These are phyloP conservation scores for Megastigmus dorsalis DNA, from an alignment of 2,888 invertebrate species.

Conservation along the genomic window DNA sequence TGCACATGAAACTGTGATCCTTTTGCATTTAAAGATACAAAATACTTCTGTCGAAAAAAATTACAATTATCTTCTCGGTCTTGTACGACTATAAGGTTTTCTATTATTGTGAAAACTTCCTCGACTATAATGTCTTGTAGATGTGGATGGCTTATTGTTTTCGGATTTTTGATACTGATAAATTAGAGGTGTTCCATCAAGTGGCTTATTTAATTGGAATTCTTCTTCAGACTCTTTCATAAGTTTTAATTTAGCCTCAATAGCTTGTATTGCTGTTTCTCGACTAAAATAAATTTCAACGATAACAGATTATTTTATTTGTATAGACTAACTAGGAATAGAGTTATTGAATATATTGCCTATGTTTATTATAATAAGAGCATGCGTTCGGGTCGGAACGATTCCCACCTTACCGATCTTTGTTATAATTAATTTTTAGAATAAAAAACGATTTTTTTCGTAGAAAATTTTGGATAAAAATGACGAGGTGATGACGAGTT, in stretches of 20 bases:
- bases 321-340: background rate
- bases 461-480: too few species aligned
- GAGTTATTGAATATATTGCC: too few species aligned
- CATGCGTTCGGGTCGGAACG: too few species aligned
- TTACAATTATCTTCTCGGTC: constrained; percentile 70
- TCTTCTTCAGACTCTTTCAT: constrained; percentile 84
- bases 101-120: constrained; percentile 65
- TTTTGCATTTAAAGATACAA: constrained; percentile 34
- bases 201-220: constrained; percentile 84
- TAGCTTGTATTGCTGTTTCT: constrained; percentile 89
- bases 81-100: constrained; percentile 70
- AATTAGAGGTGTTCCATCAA: constrained; percentile 81
- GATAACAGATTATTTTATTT: constrained; percentile 19
- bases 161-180: constrained; percentile 80
- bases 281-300: constrained; percentile 76
- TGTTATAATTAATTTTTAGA: too few species aligned
- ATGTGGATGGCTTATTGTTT: constrained; percentile 71
- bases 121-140: constrained; percentile 64
- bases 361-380: too few species aligned
- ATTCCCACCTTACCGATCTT: too few species aligned
- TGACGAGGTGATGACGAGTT: too few species aligned
- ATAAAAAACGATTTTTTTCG: too few species aligned
- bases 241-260: constrained; percentile 89
- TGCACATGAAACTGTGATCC: constrained; percentile 41
- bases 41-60: constrained; percentile 33